These are phyloP conservation scores for Oxyteleia sp. DNA, from an alignment of 2,888 invertebrate genomes.

Conservation along the genomic window DNA sequence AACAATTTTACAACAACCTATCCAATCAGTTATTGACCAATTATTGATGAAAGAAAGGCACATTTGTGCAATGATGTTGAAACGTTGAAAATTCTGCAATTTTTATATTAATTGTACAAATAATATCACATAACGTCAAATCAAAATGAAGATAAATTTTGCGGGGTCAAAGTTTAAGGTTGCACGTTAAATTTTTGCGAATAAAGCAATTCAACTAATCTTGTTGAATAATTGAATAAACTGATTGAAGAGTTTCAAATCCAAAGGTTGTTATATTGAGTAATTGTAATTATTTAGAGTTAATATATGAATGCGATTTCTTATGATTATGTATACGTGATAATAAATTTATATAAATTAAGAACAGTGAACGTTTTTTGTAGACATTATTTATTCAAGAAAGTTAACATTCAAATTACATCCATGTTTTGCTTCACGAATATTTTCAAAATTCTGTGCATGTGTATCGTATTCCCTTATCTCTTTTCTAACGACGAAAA, in stretches of 20 bases:
- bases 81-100: too few species aligned
- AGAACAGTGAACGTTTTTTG: slow-evolving; percentile 2
- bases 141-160: too few species aligned
- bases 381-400: slow-evolving; percentile 68
- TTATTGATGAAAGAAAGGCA: too few species aligned
- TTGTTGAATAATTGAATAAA: slow-evolving; percentile 28
- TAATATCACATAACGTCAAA: too few species aligned
- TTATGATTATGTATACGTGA: not conserved
- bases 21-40: too few species aligned
- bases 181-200: too few species aligned
- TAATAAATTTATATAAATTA: slow-evolving; percentile 23
- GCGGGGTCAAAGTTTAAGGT: too few species aligned
- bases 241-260: slow-evolving; percentile 21
- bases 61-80: too few species aligned
- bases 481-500: not conserved
- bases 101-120: too few species aligned
- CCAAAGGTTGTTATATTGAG: slow-evolving; percentile 17
- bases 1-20: too few species aligned
- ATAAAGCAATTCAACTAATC: not conserved
- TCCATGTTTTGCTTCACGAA: slow-evolving; percentile 53
- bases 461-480: slow-evolving; percentile 14
- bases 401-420: slow-evolving; percentile 70
- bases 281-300: slow-evolving; percentile 1
- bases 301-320: not conserved
- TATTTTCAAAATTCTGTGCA: slow-evolving; percentile 52